Percentiles rank a stretch among this genome's conserved stretches.
These are phyloP conservation scores for Schizothorax lantsangensis DNA, from an alignment of 2,797 vertebrate species.

Conservation along the genomic window DNA sequence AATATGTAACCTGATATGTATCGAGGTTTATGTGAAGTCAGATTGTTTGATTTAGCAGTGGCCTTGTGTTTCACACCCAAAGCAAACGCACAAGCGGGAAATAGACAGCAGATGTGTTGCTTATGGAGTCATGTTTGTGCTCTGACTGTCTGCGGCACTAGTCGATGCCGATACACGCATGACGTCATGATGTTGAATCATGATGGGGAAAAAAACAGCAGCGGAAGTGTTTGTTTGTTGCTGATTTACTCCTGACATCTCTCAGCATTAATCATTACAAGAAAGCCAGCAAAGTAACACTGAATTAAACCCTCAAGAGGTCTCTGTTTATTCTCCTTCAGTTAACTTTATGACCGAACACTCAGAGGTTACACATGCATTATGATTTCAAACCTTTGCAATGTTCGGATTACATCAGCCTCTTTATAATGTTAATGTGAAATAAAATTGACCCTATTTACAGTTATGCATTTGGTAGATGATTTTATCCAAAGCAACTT, in stretches of 20 bases:
- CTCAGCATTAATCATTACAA: constrained; percentile 29
- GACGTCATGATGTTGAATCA: not conserved
- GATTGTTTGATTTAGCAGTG: constrained; percentile 22
- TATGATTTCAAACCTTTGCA: not conserved
- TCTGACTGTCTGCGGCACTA: not conserved
- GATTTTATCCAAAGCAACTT: not conserved
- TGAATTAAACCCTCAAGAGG: constrained; percentile 11
- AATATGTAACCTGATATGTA: constrained; percentile 43
- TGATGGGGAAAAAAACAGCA: not conserved
- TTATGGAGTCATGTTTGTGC: not conserved
- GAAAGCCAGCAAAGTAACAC: constrained; percentile 8
- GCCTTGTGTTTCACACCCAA: constrained; percentile 19
- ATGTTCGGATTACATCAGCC: not conserved
- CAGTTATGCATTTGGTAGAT: not conserved
- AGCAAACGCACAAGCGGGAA: not conserved
- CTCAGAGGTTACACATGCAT: not conserved
- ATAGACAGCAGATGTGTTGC: not conserved
- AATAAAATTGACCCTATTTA: not conserved
- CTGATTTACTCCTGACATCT: not conserved
- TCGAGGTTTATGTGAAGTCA: constrained; percentile 16
- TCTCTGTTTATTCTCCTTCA: not conserved
- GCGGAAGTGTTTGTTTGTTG: constrained; percentile 7
- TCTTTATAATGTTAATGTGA: not conserved
- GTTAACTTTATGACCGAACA: not conserved
- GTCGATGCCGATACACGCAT: not conserved